phyloP scores from a whole-genome alignment of 2,797 vertebrate genomes.

The Smutsia temminckii region DNA sequence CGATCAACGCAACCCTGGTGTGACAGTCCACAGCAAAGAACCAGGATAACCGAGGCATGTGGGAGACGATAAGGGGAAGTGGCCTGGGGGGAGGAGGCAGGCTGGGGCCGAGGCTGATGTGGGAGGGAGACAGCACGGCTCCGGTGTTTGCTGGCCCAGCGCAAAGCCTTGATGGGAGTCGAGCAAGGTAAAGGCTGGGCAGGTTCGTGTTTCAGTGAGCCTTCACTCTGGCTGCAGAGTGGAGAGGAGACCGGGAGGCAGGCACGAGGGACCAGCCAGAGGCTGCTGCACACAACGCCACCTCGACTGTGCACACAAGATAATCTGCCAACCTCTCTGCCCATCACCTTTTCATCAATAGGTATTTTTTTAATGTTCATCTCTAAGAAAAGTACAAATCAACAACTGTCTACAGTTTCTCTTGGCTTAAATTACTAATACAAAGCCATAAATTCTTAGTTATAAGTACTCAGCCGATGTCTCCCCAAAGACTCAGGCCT shows the following conservation, averaged over 20 bases:
- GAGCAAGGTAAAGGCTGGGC: no score
- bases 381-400: background rate
- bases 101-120: background rate
- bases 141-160: background rate
- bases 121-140: background rate
- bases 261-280: background rate
- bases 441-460: background rate
- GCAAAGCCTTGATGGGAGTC: background rate
- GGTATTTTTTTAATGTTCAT: background rate
- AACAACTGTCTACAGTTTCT: background rate
- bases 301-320: fast-evolving
- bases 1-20: fast-evolving
- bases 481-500: background rate
- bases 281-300: background rate
- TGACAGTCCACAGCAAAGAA: background rate
- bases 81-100: background rate
- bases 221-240: background rate
- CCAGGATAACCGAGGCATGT: background rate
- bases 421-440: background rate
- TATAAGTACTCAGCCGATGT: background rate
- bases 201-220: background rate
- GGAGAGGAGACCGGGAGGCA: background rate
- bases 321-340: background rate
- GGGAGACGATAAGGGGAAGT: fast-evolving
- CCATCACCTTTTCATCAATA: background rate